Conservation (phyloP, 2,888 invertebrate genomes). For the Drosophila phalerata region DNA sequence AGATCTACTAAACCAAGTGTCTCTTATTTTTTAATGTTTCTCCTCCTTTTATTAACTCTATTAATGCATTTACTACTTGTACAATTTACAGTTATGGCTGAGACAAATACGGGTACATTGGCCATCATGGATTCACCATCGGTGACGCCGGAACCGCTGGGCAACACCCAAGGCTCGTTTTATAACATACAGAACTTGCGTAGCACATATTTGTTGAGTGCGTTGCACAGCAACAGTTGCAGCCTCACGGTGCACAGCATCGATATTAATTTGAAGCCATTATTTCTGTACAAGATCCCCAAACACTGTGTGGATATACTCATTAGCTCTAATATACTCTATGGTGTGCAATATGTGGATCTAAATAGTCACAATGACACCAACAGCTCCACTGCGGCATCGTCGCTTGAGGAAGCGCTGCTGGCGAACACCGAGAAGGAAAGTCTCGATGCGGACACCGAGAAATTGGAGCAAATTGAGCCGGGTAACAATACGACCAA, state of each 20-base stretch:
- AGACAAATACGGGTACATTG: conserved; percentile 80
- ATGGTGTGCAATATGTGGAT: conserved; percentile 87
- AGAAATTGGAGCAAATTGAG: conserved; percentile 64
- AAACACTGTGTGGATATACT: conserved; percentile 88
- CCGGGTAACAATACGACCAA: conserved; percentile 31
- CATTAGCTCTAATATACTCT: conserved; percentile 90
- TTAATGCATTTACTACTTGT: background rate
- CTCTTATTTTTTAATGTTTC: no score
- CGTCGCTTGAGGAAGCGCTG: conserved; percentile 57
- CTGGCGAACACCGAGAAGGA: conserved; percentile 72
- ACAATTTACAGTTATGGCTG: conserved; percentile 81
- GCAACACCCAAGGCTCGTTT: conserved; percentile 83
- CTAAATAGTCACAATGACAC: conserved; percentile 56
- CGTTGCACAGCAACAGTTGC: conserved; percentile 83
- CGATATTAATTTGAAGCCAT: conserved; percentile 88
- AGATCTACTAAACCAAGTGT: no score
- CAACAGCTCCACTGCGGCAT: conserved; percentile 44
- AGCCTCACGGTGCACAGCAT: conserved; percentile 88
- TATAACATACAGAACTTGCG: conserved; percentile 85
- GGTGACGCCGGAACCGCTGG: conserved; percentile 84
- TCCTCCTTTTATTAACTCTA: no score
- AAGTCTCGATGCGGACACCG: conserved; percentile 69
- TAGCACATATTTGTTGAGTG: conserved; percentile 84
- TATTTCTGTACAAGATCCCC: conserved; percentile 90
- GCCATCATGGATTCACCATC: conserved; percentile 85